Base-by-base conservation (phyloP, 2,113 vertebrate species). In the Tragelaphus imberbis region DNA sequence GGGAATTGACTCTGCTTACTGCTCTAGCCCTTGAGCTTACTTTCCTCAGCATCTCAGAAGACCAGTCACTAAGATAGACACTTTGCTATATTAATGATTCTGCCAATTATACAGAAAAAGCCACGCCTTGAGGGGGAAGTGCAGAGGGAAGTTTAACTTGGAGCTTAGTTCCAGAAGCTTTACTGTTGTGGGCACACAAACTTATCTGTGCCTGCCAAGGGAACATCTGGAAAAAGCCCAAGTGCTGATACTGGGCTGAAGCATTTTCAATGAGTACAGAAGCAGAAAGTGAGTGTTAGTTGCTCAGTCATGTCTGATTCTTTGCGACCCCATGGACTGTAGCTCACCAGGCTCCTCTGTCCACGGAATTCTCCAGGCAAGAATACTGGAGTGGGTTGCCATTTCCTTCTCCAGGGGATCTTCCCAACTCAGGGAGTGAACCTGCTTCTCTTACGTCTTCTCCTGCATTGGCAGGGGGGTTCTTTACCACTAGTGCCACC, bases 91-190 rank as follows among this genome's bases (percentile, higher is more conserved):
- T 94, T 88, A 94, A 92, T 90, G 47, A 94, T 92, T 95, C 63
- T 95, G 13, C 63, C 95, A 92, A 75, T 96, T 96, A 95, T 27
- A 59, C 15, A 84, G 58, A 80, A 91, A 80, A 90, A 71, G 71
- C 56, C 53, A 92, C 95, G 33, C 58, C 85, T 27, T 2, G 10
- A 92, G 58, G 28, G 44, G 58, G 4, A 92, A 75, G 47, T 85
- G 3, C 27, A 30, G 14, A 80, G 77, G 21, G 17, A 30, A 95
- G 10, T 96, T 40, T 84, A 58, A 71, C 28, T 92, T 84, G 84
- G 53, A 97, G 63, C 27, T 90, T 97, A 96, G 44, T 88, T 97
- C 51, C 84, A 97, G 80, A 96, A 65, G 80, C n/a, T 96, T 97
- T 97, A 58, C 17, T 96, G 9, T 84, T 84, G 36, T 87, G 61